Percentiles rank a stretch among this genome's conserved stretches.
Evolutionary conservation across 2,888 invertebrate species (phyloP).

Genomic region (Himalopsyche kuldschensis): DNA sequence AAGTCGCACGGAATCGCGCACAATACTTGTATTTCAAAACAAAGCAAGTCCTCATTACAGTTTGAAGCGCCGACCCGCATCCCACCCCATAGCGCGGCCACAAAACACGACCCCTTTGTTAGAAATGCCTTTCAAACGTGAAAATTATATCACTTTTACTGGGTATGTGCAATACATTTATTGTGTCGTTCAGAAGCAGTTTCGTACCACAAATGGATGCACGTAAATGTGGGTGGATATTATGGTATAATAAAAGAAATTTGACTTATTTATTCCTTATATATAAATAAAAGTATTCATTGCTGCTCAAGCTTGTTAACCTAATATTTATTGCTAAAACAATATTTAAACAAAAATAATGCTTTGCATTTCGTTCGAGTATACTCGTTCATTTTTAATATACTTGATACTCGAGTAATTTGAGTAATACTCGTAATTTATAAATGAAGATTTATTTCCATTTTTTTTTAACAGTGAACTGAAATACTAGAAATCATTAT

Average conservation of each 20-base stretch:
- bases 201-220: neutral
- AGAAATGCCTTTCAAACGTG: neutral
- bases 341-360: no score
- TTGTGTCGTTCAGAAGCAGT: neutral
- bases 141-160: neutral
- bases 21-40: neutral
- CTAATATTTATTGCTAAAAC: no score
- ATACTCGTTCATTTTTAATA: no score
- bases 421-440: no score
- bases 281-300: no score
- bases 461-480: no score
- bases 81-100: neutral
- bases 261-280: neutral
- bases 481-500: no score
- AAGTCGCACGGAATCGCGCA: neutral
- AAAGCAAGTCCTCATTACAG: conserved; percentile 4
- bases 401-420: no score
- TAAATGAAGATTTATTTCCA: no score
- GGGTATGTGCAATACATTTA: neutral
- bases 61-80: neutral
- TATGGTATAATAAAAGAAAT: neutral
- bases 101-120: neutral
- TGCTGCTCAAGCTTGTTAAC: no score
- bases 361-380: no score
- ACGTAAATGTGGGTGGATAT: neutral